Base-by-base conservation (phyloP, 1,140 invertebrate genomes). In the Delia radicum region DNA sequence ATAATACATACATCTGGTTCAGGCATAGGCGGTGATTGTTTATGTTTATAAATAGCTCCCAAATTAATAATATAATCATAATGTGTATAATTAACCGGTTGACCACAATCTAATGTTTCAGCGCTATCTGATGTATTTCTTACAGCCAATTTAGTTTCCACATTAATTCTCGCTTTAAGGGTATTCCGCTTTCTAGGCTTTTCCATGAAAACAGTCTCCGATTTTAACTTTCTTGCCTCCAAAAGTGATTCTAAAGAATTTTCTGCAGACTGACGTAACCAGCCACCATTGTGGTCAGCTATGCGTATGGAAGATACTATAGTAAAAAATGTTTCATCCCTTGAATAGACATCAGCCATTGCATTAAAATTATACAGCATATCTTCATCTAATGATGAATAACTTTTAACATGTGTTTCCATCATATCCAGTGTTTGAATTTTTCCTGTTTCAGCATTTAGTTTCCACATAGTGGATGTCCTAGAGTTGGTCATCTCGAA, bases 51-150 rank as follows among this genome's bases (percentile, higher is more conserved):
- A 75, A 94, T 87, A 80, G 94, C 92, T 13, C 92, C 90, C 61
- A 96, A 91, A 28, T 94, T 94, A 62, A 94, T 90, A 65, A 96
- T 87, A 87, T 94, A 94, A 82, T 96, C 95, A 87, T 95, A 96
- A 83, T 94, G 94, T 12, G 95, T 95, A 82, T 93, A 94, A 87
- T 96, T 96, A 0, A 94, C 93, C 62, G 94, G 90, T 88, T 94
- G 94, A 2, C 95, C 95, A 88, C 95, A 96, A 80, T 94, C 93
- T 74, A 96, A 86, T 78, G 91, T 89, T 84, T 94, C 91, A 37
- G 42, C 62, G 24, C 28, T 10, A 15, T 46, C n/a, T 65, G 24
- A 6, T 71, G 28, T 67, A 62, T 48, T 62, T 12, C 18, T 21
- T 55, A 31, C 55, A 67, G 29, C 48, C 31, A 88, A 86, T 55